Base-by-base conservation (phyloP, 2,888 invertebrate species). In the Linnaemya tessellans region DNA sequence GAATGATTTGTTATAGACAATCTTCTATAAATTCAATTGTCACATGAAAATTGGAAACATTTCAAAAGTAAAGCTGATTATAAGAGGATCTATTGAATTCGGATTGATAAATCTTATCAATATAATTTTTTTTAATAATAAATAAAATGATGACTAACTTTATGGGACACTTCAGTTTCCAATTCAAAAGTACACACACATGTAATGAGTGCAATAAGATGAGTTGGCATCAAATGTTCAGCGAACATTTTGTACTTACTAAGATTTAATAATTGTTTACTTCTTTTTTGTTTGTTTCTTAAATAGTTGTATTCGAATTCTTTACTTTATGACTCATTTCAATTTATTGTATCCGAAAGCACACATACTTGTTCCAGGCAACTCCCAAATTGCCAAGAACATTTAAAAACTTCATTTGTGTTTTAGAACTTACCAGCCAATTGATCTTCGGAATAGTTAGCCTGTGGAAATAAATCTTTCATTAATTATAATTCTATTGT, bases 391-490 rank as follows among this genome's bases (percentile, higher is more conserved):
- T 68, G 15, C 18, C 2, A 62, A 49, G 56, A 73, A 68, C 22
- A 56, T 73, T 41, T 9, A 9, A 15, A 30, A 43, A 49, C 60
- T 41, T 51, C 46, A 62, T 18, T 11, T 35, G 49, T 38, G 20
- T 5, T 64, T 38, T 71, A 51, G 15, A 58, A 96, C 96, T 96
- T 94, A 97, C 97, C 97, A 93, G 97, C 97, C 94, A 97, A 95
- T 94, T 97, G 97, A 94, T 97, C 97, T 94, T 97, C 97, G 60
- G 96, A 95, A 93, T 97, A 97, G 91, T 96, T 96, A 90, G 96
- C 97, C 97, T 97, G 94, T 15, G 67, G 71, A 60, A 81, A 67
- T 65, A 51, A 30, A 64, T 43, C 41, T 30, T 74, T 18, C 73
- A 78, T 65, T 51, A 60, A 30, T 58, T 35, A 18, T 54, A 20